These are phyloP conservation scores for Gonatopus flavifemur DNA, from an alignment of 1,140 invertebrate genomes.

Conservation along the genomic window DNA sequence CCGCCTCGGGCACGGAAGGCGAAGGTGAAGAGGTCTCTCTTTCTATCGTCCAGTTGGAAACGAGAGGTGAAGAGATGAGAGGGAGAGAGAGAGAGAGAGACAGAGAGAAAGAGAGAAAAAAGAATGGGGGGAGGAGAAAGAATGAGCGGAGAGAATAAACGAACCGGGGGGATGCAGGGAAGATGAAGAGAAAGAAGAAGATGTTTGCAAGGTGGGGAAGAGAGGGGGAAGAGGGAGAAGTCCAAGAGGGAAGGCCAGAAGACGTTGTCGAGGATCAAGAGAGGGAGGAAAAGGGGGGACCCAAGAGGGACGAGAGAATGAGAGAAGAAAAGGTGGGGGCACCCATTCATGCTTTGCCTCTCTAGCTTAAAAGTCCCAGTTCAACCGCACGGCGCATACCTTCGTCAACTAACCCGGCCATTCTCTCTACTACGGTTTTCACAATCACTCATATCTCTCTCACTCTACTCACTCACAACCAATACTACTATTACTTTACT, in stretches of 20 bases:
- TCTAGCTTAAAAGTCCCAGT: constrained; percentile 55
- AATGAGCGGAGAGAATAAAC: neutral
- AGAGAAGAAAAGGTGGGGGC: constrained; percentile 41
- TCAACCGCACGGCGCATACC: constrained; percentile 52
- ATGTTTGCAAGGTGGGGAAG: neutral
- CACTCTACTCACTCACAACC: no score
- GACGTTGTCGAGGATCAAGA: constrained; percentile 17
- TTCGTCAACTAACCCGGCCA: constrained; percentile 49
- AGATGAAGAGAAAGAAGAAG: neutral
- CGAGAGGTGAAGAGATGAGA: constrained; percentile 2
- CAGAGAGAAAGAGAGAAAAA: neutral
- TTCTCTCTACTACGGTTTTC: constrained; percentile 28
- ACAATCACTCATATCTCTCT: no score
- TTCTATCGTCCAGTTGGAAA: no score
- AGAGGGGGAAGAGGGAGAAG: neutral
- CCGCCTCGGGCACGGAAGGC: constrained; percentile 20
- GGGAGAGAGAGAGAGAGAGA: neutral
- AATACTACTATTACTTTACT: neutral
- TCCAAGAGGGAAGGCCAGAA: constrained; percentile 12
- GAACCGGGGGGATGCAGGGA: no score
- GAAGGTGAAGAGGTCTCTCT: constrained; percentile 6
- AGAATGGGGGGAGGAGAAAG: neutral
- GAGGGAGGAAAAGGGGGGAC: constrained; percentile 3
- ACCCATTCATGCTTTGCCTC: constrained; percentile 59
- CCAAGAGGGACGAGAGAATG: constrained; percentile 13